Evolutionary conservation across 2,888 invertebrate genomes (phyloP).

Genomic region (Orchesella flavescens): DNA sequence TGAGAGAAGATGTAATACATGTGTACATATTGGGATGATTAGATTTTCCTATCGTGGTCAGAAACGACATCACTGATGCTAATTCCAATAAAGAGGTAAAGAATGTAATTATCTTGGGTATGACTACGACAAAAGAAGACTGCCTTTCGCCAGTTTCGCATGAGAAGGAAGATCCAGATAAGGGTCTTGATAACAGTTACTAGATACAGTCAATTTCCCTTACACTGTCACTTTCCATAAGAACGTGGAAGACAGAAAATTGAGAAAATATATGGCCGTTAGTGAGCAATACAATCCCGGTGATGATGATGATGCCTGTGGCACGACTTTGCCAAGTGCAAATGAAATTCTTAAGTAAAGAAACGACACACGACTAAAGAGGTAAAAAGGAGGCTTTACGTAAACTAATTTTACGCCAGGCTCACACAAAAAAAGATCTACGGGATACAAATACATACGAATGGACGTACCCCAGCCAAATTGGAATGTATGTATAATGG

Average conservation of each 20-base stretch:
- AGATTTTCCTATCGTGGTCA: constrained; percentile 34
- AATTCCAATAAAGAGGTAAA: constrained; percentile 36
- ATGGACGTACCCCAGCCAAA: too few relatives aligned
- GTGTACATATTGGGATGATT: constrained; percentile 27
- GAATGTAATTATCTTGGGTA: constrained; percentile 22
- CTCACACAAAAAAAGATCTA: neutral
- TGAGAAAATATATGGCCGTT: constrained; percentile 7
- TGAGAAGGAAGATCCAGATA: constrained; percentile 45
- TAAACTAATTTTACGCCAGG: neutral
- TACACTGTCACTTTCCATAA: constrained; percentile 33
- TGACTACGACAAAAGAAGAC: neutral
- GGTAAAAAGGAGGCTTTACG: neutral
- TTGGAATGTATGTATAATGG: neutral
- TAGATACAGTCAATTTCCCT: constrained; percentile 59
- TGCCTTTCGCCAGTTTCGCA: constrained; percentile 43
- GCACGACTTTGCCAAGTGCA: constrained; percentile 35
- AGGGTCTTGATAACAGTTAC: constrained; percentile 54
- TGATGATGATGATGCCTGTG: constrained; percentile 13
- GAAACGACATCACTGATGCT: constrained; percentile 26
- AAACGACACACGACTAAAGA: neutral
- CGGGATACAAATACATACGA: neutral
- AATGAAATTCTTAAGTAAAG: constrained; percentile 42
- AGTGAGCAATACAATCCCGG: constrained; percentile 6
- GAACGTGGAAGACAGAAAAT: constrained; percentile 6
- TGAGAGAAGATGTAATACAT: constrained; percentile 7